Evolutionary conservation across 2,888 invertebrate species (phyloP), one percentile per base, ranked within the genome.

Genomic region (Hymenopus coronatus): DNA sequence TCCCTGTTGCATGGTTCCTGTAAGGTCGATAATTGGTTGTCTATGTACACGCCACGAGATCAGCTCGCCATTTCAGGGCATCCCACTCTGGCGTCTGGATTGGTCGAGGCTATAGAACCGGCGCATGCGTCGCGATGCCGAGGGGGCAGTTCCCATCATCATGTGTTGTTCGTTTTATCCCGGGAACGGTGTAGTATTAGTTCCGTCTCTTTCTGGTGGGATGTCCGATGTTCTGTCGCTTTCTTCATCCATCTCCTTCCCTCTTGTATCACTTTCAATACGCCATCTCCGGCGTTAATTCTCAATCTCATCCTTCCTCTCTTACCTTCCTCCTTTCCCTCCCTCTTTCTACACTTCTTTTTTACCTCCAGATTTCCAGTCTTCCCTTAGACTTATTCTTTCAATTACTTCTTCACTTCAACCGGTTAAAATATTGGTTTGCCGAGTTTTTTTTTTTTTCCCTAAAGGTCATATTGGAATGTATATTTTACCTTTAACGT

Each of bases 11-110:
- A 40, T 28, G 88, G 81, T 54, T 88, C 81, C 81, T 28, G 87
- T 89, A 89, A 90, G 90, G 90, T 88, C 90, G 90, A 90, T 90
- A 90, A 84, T 90, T 28, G 90, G 88, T 87, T 89, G 90, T 82
- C 87, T 46, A 81, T 88, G 90, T 85, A 82, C n/a, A 82, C 28
- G 89, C 33, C 81, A 83, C 81, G 87, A 89, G 89, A 89, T 89
- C 89, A 85, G 89, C 88, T 90, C 90, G 90, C 90, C 90, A 89
- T 89, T 89, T 88, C 90, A 46, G 84, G 88, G 90, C 88, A 88
- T 87, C 89, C 90, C 90, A 89, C 90, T 87, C 89, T 82, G 83
- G 83, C 87, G 89, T 86, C 85, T 81, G 88, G 89, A 90, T 90
- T 90, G 90, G 90, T 88, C 87, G 88, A 87, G 33, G 83, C 30